phyloP scores from a whole-genome alignment of 2,113 vertebrate species.

The Megatriorchis doriae region DNA sequence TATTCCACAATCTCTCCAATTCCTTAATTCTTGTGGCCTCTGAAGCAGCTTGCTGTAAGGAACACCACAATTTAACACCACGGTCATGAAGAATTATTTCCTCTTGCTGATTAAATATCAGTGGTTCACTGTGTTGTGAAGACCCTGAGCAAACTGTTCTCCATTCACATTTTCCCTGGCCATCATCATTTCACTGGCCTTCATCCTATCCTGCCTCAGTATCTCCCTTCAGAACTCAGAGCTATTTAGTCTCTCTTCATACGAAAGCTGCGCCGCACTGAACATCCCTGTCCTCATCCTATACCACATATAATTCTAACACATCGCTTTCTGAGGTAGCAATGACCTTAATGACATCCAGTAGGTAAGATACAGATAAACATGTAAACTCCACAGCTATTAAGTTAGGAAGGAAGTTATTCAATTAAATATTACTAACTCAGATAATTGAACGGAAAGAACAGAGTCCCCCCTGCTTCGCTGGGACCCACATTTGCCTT shows the following conservation, averaged over 20 bases:
- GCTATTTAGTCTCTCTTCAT: background rate
- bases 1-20: background rate
- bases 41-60: background rate
- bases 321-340: background rate
- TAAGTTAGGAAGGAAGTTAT: background rate
- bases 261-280: background rate
- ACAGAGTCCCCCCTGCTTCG: background rate
- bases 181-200: background rate
- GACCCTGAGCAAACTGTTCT: background rate
- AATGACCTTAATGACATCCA: background rate
- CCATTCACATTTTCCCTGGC: background rate
- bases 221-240: background rate
- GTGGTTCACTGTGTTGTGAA: background rate
- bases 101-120: background rate
- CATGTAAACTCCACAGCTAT: background rate
- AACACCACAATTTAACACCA: background rate
- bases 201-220: background rate
- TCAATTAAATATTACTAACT: background rate
- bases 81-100: background rate
- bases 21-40: background rate
- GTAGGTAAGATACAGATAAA: background rate
- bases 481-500: background rate
- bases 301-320: background rate
- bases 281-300: background rate
- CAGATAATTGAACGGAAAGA: background rate